Percentiles rank a stretch among this genome's conserved stretches.
These are phyloP conservation scores for Rhopalosiphum padi DNA, from an alignment of 1,140 invertebrate species.

Conservation along the genomic window DNA sequence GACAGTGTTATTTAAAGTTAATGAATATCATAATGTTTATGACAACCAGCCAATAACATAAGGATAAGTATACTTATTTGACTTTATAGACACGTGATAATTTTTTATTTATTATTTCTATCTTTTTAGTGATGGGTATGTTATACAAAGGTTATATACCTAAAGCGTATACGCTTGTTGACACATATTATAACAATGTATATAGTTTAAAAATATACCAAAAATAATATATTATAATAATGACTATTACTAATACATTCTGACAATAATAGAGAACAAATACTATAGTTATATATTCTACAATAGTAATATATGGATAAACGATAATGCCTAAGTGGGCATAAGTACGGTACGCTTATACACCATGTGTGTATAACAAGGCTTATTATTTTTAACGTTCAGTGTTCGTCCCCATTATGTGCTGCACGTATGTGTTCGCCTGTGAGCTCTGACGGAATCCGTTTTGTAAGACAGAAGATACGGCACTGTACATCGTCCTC, in stretches of 20 bases:
- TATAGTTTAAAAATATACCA: neutral
- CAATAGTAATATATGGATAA: neutral
- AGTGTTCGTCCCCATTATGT: neutral
- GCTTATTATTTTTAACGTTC: slow-evolving; percentile 13
- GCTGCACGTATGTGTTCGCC: neutral
- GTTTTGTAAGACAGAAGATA: neutral
- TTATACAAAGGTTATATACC: neutral
- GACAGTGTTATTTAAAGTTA: neutral
- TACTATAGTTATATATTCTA: neutral
- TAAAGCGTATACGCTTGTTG: neutral
- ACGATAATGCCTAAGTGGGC: neutral
- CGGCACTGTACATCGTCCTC: neutral
- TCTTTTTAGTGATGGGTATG: neutral
- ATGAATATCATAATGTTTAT: neutral
- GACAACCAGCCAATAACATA: neutral
- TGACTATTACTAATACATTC: neutral
- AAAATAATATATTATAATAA: neutral
- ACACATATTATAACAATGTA: neutral
- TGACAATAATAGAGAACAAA: neutral
- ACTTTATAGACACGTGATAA: neutral
- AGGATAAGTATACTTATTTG: neutral
- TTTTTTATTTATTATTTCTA: neutral
- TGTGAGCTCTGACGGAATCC: neutral
- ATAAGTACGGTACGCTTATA: neutral
- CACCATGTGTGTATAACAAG: neutral